Base-by-base conservation (phyloP, 1,140 invertebrate species). In the Trichonephila clavipes region DNA sequence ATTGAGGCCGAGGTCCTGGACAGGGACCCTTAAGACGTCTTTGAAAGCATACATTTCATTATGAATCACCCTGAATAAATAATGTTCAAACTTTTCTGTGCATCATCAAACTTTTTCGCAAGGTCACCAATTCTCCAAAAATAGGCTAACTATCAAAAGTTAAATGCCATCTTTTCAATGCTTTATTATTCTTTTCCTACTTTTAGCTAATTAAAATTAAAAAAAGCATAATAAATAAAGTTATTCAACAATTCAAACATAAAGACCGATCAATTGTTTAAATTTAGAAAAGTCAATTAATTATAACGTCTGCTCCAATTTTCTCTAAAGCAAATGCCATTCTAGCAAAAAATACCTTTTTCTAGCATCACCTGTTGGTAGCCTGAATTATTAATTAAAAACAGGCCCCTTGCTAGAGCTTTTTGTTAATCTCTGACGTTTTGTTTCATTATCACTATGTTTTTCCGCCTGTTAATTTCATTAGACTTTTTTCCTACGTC, bases 381-480 rank as follows among this genome's bases (percentile, higher is more conserved):
- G 28, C 16, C 72, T 34, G 34, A 77, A 77, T 18, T 40, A 40
- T 40, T 72, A 72, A 72, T 89, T 89, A 89, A 89, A 88, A 88
- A 59, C 83, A 85, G 40, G 16, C 66, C 18, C 21, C 40, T 21
- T 89, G 10, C 5, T 21, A 24, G 86, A 83, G 24, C 59, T 64
- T 89, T 72, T 89, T 77, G 64, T 77, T 77, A 72, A 89, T 51
- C 66, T 77, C 44, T 51, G 64, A 77, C 19, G 34, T 89, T 77
- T 51, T 58, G 51, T 24, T 89, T 89, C 88, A 77, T 89, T 89
- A 89, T 69, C 61, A 34, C 62, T 89, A 4, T 89, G 64, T 89
- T 89, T 89, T 89, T 89, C 64, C 40, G 88, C 88, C 14, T 89
- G 86, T 64, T 40, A 88, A 89, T 72, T 89, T 89, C 88, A 72